Evolutionary conservation across 1,140 invertebrate genomes (phyloP).

Genomic region (Stegodyphus dumicola): DNA sequence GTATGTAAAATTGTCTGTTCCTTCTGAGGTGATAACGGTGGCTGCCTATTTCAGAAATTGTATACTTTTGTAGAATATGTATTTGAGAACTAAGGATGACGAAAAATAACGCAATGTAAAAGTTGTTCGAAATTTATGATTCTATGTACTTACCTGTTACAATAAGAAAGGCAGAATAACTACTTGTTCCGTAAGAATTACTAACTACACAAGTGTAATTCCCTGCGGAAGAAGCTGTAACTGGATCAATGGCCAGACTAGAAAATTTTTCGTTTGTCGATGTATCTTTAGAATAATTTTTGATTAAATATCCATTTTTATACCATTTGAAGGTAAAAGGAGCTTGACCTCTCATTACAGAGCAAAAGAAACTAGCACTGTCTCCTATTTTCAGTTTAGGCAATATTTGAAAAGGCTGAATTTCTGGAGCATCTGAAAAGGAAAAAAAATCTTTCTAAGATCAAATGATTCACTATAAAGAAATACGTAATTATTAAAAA

Average conservation of each 20-base stretch:
- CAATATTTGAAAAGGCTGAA: slow-evolving; percentile 2
- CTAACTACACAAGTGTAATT: slow-evolving; percentile 48
- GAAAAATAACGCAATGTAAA: no score
- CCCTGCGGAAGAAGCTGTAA: background rate
- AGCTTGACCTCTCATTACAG: slow-evolving; percentile 7
- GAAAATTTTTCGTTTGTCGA: slow-evolving; percentile 34
- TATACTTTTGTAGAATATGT: no score
- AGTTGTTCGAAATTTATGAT: no score
- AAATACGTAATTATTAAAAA: no score
- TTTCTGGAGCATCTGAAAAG: slow-evolving; percentile 44
- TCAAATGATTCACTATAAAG: no score
- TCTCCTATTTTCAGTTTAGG: slow-evolving; percentile 31
- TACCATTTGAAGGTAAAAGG: slow-evolving; percentile 36
- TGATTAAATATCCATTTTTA: slow-evolving; percentile 18
- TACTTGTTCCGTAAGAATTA: slow-evolving; percentile 19
- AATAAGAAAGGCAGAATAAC: slow-evolving; percentile 4
- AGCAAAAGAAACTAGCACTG: slow-evolving; percentile 14
- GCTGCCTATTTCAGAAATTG: no score
- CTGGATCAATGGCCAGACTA: slow-evolving; percentile 1
- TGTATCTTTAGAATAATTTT: background rate
- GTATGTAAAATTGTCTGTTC: no score
- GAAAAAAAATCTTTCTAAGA: background rate
- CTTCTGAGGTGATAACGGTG: no score
- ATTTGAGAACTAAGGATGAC: no score
- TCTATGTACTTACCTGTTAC: slow-evolving; percentile 23